Conservation (phyloP, 2,113 vertebrate species). For the Apodemus speciosus region DNA sequence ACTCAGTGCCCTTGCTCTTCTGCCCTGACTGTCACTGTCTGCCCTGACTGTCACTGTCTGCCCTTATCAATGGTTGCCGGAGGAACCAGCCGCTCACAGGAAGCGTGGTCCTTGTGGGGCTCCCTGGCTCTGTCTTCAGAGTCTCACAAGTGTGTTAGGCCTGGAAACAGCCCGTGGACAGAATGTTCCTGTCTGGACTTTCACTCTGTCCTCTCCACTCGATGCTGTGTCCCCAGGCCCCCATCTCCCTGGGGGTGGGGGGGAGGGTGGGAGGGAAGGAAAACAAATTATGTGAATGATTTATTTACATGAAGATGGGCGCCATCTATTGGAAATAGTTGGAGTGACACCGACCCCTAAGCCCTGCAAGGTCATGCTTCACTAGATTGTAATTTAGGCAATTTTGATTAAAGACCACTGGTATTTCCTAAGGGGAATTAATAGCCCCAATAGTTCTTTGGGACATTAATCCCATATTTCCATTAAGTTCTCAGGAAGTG, state of each 20-base stretch:
- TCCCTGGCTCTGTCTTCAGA: slow-evolving; percentile 31
- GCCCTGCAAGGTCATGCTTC: slow-evolving; percentile 18
- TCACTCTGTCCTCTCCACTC: slow-evolving; percentile 42
- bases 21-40: neutral
- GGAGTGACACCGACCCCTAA: slow-evolving; percentile 6
- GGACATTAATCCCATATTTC: slow-evolving; percentile 73
- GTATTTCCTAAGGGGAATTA: slow-evolving; percentile 81
- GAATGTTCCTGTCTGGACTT: slow-evolving; percentile 52
- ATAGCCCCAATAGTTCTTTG: slow-evolving; percentile 65
- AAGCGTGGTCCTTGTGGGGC: neutral
- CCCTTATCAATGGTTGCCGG: neutral
- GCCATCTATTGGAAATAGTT: slow-evolving; percentile 82
- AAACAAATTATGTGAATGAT: slow-evolving; percentile 59
- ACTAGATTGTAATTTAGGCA: slow-evolving; percentile 58
- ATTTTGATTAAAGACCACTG: slow-evolving; percentile 67
- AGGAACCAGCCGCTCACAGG: neutral
- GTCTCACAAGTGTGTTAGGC: neutral
- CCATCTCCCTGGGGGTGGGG: neutral
- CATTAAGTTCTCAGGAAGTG: slow-evolving; percentile 78
- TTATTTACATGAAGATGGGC: slow-evolving; percentile 67
- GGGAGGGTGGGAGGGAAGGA: no score
- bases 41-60: neutral
- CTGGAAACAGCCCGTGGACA: slow-evolving; percentile 50
- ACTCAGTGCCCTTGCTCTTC: neutral
- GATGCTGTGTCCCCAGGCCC: fast-evolving